phyloP scores from a whole-genome alignment of 2,797 vertebrate genomes.

The Austrolebias charrua region DNA sequence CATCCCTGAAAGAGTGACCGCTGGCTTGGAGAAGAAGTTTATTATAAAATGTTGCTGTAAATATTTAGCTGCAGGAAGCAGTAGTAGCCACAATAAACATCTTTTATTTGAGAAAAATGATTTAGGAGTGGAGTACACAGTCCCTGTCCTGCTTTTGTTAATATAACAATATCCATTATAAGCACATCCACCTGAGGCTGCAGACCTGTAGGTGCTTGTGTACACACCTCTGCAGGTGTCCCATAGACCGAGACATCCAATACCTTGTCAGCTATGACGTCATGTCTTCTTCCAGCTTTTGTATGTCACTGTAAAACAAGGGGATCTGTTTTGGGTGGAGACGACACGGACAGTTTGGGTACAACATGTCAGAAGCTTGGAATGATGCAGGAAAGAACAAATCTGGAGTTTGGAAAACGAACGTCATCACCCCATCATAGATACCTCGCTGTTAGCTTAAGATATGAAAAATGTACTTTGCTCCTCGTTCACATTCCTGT shows the following conservation, averaged over 20 bases:
- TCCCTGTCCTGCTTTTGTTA: constrained; percentile 40
- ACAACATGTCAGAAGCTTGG: not conserved
- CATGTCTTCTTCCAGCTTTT: constrained; percentile 45
- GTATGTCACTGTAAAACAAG: constrained; percentile 9
- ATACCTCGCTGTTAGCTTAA: not conserved
- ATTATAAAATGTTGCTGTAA: not conserved
- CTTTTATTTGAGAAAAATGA: constrained; percentile 37
- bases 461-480: constrained; percentile 40
- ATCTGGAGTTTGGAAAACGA: not conserved
- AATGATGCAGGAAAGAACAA: not conserved
- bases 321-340: constrained; percentile 11
- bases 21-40: too few species aligned
- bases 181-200: constrained; percentile 51
- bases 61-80: constrained; percentile 25
- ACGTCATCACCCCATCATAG: not conserved
- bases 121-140: constrained; percentile 32
- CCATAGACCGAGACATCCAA: constrained; percentile 39
- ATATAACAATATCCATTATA: constrained; percentile 51
- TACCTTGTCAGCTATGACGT: constrained; percentile 39
- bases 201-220: constrained; percentile 37
- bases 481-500: not conserved
- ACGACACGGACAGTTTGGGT: not conserved
- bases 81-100: constrained; percentile 12
- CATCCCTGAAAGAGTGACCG: too few species aligned
- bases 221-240: constrained; percentile 35